Percentiles rank a stretch among this genome's conserved stretches.
Conservation (phyloP, 2,113 vertebrate genomes). For the Dicentrarchus labrax region DNA sequence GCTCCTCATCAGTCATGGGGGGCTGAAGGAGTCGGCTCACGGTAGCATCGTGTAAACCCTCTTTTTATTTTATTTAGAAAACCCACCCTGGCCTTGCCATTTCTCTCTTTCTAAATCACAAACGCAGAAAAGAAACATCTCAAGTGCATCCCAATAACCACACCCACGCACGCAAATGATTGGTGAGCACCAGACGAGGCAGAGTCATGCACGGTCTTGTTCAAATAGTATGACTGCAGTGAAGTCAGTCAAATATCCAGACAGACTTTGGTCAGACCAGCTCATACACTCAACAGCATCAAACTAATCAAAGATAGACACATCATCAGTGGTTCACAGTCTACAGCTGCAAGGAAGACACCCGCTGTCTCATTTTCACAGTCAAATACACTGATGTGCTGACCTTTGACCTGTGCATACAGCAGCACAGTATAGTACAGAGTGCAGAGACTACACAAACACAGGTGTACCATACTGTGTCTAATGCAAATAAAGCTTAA, state of each 20-base stretch:
- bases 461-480: background rate
- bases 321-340: slow-evolving; percentile 64
- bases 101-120: background rate
- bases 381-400: slow-evolving; percentile 7
- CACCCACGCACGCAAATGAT: slow-evolving; percentile 47
- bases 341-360: slow-evolving; percentile 10
- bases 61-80: background rate
- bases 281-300: slow-evolving; percentile 19
- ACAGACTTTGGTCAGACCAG: slow-evolving; percentile 55
- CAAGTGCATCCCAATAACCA: slow-evolving; percentile 51
- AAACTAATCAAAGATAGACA: slow-evolving; percentile 27
- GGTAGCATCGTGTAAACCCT: background rate
- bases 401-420: slow-evolving; percentile 48
- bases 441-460: slow-evolving; percentile 19
- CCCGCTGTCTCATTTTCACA: slow-evolving; percentile 32
- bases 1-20: slow-evolving; percentile 39
- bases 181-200: slow-evolving; percentile 41
- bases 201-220: slow-evolving; percentile 74
- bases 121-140: background rate
- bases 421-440: background rate
- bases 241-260: slow-evolving; percentile 57
- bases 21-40: background rate
- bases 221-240: slow-evolving; percentile 48
- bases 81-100: background rate
- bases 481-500: background rate